Conservation (phyloP, 2,113 vertebrate species). For the Tachysurus fulvidraco region DNA sequence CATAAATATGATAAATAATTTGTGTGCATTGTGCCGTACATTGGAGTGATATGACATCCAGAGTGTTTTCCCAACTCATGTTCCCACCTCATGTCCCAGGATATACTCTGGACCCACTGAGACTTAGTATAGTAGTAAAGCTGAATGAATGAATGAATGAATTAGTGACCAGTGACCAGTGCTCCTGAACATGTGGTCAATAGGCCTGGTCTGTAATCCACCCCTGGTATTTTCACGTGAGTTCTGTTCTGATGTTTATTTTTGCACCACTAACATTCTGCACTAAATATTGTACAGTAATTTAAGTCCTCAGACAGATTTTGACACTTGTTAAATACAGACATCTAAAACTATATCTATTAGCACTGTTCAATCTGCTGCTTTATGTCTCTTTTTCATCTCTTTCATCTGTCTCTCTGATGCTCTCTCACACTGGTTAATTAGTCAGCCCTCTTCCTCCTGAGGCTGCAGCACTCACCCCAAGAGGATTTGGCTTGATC, state of each 20-base stretch:
- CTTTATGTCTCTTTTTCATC: neutral
- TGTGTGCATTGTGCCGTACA: neutral
- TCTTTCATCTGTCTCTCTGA: slow-evolving; percentile 40
- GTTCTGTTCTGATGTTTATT: neutral
- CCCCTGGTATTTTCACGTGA: neutral
- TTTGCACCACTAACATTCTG: neutral
- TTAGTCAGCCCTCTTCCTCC: slow-evolving; percentile 44
- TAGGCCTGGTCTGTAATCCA: neutral
- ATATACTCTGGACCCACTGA: neutral
- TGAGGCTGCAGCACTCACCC: slow-evolving; percentile 31
- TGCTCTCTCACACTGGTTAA: slow-evolving; percentile 21
- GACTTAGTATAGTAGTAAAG: neutral
- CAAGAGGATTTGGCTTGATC: slow-evolving; percentile 45
- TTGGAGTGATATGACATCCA: neutral
- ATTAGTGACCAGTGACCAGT: neutral
- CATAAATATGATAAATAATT: neutral
- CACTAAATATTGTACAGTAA: neutral
- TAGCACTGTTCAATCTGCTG: slow-evolving; percentile 21
- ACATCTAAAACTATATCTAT: neutral
- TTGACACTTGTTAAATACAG: slow-evolving; percentile 17
- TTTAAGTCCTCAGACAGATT: neutral
- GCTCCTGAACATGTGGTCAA: neutral
- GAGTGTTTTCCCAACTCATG: neutral
- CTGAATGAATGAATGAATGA: neutral
- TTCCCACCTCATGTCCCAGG: neutral